phyloP scores from a whole-genome alignment of 2,888 invertebrate species.

The Latheticus oryzae region DNA sequence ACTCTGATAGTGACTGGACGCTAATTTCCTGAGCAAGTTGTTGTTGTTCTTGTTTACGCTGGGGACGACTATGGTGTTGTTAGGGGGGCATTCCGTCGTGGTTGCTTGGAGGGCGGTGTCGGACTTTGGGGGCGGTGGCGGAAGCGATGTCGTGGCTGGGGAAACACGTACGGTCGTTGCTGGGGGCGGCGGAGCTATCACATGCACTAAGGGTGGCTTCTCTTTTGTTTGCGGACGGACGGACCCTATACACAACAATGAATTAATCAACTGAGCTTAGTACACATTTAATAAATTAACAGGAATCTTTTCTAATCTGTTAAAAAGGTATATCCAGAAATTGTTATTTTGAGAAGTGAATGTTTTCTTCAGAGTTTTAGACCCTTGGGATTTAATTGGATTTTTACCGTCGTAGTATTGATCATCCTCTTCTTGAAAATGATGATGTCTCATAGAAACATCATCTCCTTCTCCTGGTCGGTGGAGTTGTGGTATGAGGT shows the following conservation, averaged over 20 bases:
- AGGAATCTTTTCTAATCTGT: background rate
- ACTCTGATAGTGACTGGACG: slow-evolving; percentile 87
- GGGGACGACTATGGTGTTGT: slow-evolving; percentile 67
- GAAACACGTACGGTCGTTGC: slow-evolving; percentile 52
- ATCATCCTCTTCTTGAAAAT: slow-evolving; percentile 83
- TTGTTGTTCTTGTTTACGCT: slow-evolving; percentile 68
- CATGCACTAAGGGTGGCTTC: slow-evolving; percentile 72
- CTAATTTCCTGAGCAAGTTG: slow-evolving; percentile 79
- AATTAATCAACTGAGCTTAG: too few species aligned
- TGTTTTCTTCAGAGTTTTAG: too few species aligned
- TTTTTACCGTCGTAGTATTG: slow-evolving; percentile 81
- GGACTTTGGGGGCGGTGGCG: slow-evolving; percentile 68
- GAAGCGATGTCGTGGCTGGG: slow-evolving; percentile 62
- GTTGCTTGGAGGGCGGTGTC: slow-evolving; percentile 67
- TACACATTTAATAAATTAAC: background rate
- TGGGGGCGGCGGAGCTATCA: slow-evolving; percentile 66
- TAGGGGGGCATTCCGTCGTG: slow-evolving; percentile 82
- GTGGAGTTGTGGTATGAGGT: slow-evolving; percentile 88
- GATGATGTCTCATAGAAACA: slow-evolving; percentile 88
- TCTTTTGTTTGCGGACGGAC: slow-evolving; percentile 81
- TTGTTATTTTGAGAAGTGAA: too few species aligned
- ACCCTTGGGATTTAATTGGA: too few species aligned
- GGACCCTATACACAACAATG: slow-evolving; percentile 74
- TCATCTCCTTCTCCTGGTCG: slow-evolving; percentile 82
- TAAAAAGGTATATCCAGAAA: background rate